Evolutionary conservation across 64 coral and sea anemone genomes (phyloP), one percentile per base, ranked within the genome.

Genomic region (Stichodactyla helianthus): DNA sequence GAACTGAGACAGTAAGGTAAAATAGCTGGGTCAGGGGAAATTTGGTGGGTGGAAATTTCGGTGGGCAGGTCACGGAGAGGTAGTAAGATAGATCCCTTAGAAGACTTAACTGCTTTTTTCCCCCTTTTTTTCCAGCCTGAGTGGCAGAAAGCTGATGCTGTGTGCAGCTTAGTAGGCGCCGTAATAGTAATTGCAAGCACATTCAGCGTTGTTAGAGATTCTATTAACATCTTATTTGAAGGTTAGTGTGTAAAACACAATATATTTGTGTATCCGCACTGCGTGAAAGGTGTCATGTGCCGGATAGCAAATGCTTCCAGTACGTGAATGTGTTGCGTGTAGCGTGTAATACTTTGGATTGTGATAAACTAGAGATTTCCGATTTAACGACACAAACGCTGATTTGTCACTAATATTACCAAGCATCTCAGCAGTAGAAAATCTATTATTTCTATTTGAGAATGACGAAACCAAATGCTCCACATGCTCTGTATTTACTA

Each of bases 171-270:
- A 7, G 0, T 91, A 25, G 90, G 90, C 2, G 90, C 85, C 54
- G 85, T 77, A 2, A 86, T 91, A 31, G 76, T 91, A 55, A 55
- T 91, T 23, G 76, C 27, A 23, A 86, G 81, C 14, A 91, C 90
- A 53, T 70, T 52, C 51, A 58, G 14, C 79, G 85, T 91, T 60
- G 27, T 91, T 20, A 81, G 77, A 82, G 84, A 91, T 79, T 91
- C 90, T n/a, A 58, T 82, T 10, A 91, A 91, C 63, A 87, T 91
- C 57, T 91, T 91, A 56, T 53, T 91, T 61, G 90, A 91, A 91
- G 90, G 90, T 91, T 67, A 56, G 53, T 13, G 20, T 44, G 76
- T 50, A 31, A 78, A 0, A 11, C 19, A 16, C 17, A 4, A 65
- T 63, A 14, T 18, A 19, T 20, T 17, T 64, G 18, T 19, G 61